A percentile compares a stretch with the other conserved stretches of the same genome.
Conservation (phyloP, 2,888 invertebrate species). For the Latheticus oryzae region DNA sequence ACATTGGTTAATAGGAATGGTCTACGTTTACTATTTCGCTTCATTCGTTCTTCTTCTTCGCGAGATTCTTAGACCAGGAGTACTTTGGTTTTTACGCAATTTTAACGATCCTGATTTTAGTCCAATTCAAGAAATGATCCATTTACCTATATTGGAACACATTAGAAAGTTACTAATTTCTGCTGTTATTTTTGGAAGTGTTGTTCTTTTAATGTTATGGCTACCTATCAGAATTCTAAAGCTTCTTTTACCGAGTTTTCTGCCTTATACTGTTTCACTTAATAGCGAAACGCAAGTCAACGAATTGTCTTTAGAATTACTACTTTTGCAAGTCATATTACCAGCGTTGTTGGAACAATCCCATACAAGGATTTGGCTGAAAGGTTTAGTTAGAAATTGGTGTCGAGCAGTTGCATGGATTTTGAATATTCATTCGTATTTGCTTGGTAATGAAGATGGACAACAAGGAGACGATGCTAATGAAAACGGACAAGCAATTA, state of each 20-base stretch:
- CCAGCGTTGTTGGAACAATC: constrained; percentile 97
- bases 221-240: constrained; percentile 90
- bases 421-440: constrained; percentile 88
- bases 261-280: constrained; percentile 93
- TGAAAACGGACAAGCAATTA: constrained; percentile 37
- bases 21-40: constrained; percentile 98
- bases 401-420: constrained; percentile 86
- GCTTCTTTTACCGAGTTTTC: constrained; percentile 83
- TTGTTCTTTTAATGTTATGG: constrained; percentile 96
- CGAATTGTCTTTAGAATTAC: constrained; percentile 92
- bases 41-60: constrained; percentile 92
- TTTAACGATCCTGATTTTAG: constrained; percentile 99
- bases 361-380: constrained; percentile 94
- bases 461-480: constrained; percentile 59
- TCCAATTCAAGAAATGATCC: constrained; percentile 99
- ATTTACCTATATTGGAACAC: constrained; percentile 92
- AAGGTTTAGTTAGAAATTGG: constrained; percentile 89
- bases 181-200: constrained; percentile 95
- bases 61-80: constrained; percentile 96
- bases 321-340: constrained; percentile 91
- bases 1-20: constrained; percentile 99
- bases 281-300: constrained; percentile 89
- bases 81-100: constrained; percentile 97
- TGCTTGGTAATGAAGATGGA: constrained; percentile 77
- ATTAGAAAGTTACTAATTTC: constrained; percentile 91